Evolutionary conservation across 2,113 vertebrate species (phyloP).

Genomic region (Albula glossodonta): DNA sequence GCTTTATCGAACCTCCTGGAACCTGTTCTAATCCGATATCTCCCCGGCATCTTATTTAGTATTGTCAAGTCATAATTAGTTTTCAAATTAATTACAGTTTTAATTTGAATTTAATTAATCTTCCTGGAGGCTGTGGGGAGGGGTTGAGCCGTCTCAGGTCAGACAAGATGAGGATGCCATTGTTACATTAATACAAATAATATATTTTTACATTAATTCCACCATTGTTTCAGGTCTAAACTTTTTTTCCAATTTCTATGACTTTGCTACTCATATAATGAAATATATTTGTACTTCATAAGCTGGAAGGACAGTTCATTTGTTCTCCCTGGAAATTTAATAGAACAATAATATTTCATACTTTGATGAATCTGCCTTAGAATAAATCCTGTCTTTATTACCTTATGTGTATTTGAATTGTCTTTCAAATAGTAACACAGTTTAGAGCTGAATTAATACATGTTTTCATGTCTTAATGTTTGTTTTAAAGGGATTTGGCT

Average conservation of each 20-base stretch:
- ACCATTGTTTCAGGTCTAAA: conserved; percentile 18
- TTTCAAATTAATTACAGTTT: conserved; percentile 61
- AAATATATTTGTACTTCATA: conserved; percentile 27
- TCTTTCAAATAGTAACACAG: conserved; percentile 1
- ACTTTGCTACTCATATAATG: conserved; percentile 17
- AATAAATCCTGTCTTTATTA: background rate
- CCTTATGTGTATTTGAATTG: background rate
- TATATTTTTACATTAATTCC: background rate
- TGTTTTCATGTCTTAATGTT: conserved; percentile 5
- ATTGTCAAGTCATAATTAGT: conserved; percentile 67
- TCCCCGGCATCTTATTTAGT: conserved; percentile 53
- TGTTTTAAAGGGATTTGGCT: background rate
- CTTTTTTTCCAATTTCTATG: conserved; percentile 15
- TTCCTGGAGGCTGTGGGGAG: conserved; percentile 26
- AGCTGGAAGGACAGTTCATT: conserved; percentile 28
- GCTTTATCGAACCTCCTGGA: conserved; percentile 43
- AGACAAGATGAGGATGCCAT: conserved; percentile 20
- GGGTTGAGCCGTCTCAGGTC: conserved; percentile 8
- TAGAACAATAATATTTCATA: conserved; percentile 15
- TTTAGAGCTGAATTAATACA: background rate
- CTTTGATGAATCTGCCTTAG: background rate
- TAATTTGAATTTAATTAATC: conserved; percentile 52
- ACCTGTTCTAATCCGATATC: conserved; percentile 52
- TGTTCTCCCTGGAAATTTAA: conserved; percentile 27
- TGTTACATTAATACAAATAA: conserved; percentile 7